phyloP scores from a whole-genome alignment of 1,140 invertebrate genomes.

The Drosophila kepulauana region DNA sequence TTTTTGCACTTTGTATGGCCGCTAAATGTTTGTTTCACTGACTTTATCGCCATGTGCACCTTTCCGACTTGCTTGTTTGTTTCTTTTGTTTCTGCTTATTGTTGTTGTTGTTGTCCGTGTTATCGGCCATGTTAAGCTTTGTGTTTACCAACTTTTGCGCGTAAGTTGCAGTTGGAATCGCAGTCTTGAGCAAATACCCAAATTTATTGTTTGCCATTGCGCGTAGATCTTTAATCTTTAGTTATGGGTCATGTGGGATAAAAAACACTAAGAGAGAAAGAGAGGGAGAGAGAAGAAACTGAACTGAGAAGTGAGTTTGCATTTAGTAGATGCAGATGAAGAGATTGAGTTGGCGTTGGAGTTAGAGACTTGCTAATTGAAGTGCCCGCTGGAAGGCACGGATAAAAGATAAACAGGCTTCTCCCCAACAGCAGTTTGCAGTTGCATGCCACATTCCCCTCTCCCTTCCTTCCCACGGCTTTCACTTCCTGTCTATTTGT shows the following conservation, averaged over 20 bases:
- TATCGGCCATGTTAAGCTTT: conserved; percentile 36
- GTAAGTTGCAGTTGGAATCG: conserved; percentile 54
- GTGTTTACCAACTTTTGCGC: conserved; percentile 55
- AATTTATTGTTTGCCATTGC: conserved; percentile 54
- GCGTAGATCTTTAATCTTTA: conserved; percentile 37
- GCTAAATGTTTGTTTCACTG: conserved; percentile 35
- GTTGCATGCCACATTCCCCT: not conserved
- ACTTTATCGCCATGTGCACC: conserved; percentile 47
- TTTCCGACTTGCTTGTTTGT: conserved; percentile 36
- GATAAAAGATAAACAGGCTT: conserved; percentile 34
- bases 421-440: conserved; percentile 20
- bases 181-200: conserved; percentile 48
- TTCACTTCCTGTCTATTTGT: conserved; percentile 34
- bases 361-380: conserved; percentile 29
- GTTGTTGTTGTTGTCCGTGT: conserved; percentile 8
- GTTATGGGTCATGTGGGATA: conserved; percentile 13
- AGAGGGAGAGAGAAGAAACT: not conserved
- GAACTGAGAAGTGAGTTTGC: not conserved
- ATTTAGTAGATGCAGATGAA: not conserved
- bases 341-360: not conserved
- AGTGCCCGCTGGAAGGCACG: conserved; percentile 18
- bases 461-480: not conserved
- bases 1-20: conserved; percentile 22
- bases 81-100: not conserved
- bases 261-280: not conserved